Percentiles rank a stretch among this genome's conserved stretches.
Conservation (phyloP, 2,797 vertebrate genomes). For the Hippocampus kuda region DNA sequence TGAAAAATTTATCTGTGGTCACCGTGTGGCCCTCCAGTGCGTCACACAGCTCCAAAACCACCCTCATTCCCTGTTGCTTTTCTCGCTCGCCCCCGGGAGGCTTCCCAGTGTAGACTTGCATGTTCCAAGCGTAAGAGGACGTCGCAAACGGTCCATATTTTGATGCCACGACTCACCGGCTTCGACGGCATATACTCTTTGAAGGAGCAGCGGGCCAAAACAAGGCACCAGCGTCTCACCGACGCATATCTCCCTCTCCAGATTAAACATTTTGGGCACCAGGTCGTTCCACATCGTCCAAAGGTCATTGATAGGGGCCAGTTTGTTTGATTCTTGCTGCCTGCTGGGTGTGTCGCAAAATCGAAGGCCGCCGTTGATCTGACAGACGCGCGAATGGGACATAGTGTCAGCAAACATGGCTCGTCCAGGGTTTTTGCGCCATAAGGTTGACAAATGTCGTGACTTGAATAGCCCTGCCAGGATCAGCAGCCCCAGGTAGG, state of each 20-base stretch:
- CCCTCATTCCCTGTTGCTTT: not conserved
- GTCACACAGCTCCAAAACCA: not conserved
- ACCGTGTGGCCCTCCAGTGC: not conserved
- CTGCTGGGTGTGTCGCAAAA: not conserved
- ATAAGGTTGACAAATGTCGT: constrained; percentile 3
- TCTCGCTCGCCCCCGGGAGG: too few species aligned
- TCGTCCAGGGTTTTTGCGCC: not conserved
- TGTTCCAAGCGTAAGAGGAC: not conserved
- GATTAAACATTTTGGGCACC: not conserved
- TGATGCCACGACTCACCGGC: not conserved
- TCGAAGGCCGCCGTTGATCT: constrained; percentile 3
- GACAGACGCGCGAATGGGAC: not conserved
- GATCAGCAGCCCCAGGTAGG: not conserved
- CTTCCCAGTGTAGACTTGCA: not conserved
- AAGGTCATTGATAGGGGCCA: not conserved
- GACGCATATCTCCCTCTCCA: not conserved
- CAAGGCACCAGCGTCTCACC: not conserved
- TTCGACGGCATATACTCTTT: not conserved
- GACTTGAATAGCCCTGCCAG: not conserved
- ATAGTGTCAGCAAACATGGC: not conserved
- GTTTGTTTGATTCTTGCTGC: not conserved
- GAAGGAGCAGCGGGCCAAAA: not conserved
- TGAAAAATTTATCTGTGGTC: not conserved
- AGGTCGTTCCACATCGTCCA: not conserved
- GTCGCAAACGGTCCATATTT: not conserved